phyloP scores from a whole-genome alignment of 2,888 invertebrate genomes.

The Cheilosia urbana region DNA sequence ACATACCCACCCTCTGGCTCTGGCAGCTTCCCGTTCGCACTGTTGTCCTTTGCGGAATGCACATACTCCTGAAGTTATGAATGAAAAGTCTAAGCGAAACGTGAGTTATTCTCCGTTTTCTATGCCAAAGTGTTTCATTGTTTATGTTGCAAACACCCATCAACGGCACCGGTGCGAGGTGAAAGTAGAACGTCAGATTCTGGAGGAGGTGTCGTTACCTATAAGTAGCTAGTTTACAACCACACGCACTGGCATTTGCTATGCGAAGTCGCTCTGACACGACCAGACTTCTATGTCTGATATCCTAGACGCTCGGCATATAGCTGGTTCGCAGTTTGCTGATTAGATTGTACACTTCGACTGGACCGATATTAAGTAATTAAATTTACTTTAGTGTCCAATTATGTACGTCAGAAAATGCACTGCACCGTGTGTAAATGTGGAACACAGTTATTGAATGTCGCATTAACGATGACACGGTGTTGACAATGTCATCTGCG shows the following conservation, averaged over 20 bases:
- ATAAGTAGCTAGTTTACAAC: slow-evolving; percentile 49
- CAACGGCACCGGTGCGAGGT: slow-evolving; percentile 41
- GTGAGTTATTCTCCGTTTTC: slow-evolving; percentile 47
- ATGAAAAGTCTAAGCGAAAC: slow-evolving; percentile 49
- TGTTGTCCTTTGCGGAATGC: slow-evolving; percentile 14
- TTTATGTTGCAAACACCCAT: slow-evolving; percentile 64
- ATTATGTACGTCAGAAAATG: slow-evolving; percentile 46
- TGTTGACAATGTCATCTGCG: slow-evolving; percentile 68
- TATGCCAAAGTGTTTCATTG: slow-evolving; percentile 44
- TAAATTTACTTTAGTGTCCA: slow-evolving; percentile 59
- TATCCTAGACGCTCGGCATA: slow-evolving; percentile 32
- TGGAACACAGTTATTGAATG: slow-evolving; percentile 64
- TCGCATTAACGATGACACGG: slow-evolving; percentile 62
- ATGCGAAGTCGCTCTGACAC: background rate
- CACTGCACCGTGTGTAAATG: slow-evolving; percentile 30
- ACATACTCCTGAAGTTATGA: slow-evolving; percentile 29
- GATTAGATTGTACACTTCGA: slow-evolving; percentile 23
- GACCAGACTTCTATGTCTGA: slow-evolving; percentile 34
- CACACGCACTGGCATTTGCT: slow-evolving; percentile 35
- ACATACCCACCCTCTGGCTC: background rate
- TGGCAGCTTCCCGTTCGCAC: background rate
- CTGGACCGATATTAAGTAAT: slow-evolving; percentile 63
- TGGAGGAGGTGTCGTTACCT: slow-evolving; percentile 53
- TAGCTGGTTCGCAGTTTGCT: background rate
- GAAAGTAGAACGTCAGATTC: slow-evolving; percentile 76